These are phyloP conservation scores for Numida meleagris DNA, from an alignment of 2,113 vertebrate species.

Conservation along the genomic window DNA sequence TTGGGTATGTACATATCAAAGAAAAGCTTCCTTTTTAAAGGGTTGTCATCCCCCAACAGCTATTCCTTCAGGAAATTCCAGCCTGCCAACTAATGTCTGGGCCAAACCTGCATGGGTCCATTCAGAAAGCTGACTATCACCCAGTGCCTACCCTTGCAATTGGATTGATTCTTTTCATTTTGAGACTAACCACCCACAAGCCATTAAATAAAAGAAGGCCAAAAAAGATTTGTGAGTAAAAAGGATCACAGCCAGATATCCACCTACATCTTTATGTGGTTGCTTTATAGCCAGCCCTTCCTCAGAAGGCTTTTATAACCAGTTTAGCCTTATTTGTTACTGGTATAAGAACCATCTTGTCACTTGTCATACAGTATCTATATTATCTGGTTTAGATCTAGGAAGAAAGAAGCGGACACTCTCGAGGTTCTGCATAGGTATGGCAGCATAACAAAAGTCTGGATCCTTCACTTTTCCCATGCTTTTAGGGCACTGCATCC, in stretches of 20 bases:
- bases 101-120: neutral
- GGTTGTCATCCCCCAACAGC: neutral
- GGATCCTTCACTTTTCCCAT: neutral
- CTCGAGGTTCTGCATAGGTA: neutral
- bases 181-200: neutral
- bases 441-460: neutral
- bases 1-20: neutral
- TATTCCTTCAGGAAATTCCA: slow-evolving; percentile 14
- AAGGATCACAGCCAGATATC: slow-evolving; percentile 30
- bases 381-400: neutral
- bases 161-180: neutral
- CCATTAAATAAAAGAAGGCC: slow-evolving; percentile 12
- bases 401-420: neutral
- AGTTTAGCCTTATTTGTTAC: neutral
- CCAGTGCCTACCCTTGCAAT: neutral
- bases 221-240: neutral
- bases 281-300: neutral
- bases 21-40: slow-evolving; percentile 5
- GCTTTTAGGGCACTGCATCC: neutral
- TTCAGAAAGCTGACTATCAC: slow-evolving; percentile 14
- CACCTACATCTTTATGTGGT: neutral
- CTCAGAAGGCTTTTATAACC: neutral
- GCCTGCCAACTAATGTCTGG: neutral
- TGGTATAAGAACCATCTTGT: neutral
- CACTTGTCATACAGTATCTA: neutral